These are phyloP conservation scores for Danaus plexippus DNA, from an alignment of 1,140 invertebrate species.

Conservation along the genomic window DNA sequence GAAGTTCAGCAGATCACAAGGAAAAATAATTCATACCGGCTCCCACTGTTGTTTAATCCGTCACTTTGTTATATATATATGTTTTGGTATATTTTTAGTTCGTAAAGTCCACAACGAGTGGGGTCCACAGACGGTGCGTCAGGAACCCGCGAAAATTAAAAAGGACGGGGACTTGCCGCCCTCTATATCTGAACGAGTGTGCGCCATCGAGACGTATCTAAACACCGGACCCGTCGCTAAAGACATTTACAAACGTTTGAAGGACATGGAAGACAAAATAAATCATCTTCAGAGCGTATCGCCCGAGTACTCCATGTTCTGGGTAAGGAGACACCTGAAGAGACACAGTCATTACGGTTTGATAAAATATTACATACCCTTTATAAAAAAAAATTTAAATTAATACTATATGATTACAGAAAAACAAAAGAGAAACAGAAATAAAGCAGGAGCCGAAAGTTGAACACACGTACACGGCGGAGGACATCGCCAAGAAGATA, in stretches of 20 bases:
- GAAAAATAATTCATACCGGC: not conserved
- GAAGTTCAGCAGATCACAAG: not conserved
- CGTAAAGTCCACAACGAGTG: conserved; percentile 57
- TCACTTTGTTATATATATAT: too few relatives aligned
- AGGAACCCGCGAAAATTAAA: conserved; percentile 3
- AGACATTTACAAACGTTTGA: conserved; percentile 77
- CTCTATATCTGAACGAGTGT: conserved; percentile 43
- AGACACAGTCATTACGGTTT: not conserved
- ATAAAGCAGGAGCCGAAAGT: conserved; percentile 24
- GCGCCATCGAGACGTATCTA: conserved; percentile 38
- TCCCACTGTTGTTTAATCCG: too few relatives aligned
- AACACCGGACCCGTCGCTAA: conserved; percentile 70
- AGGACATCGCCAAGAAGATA: conserved; percentile 52
- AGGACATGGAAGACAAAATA: conserved; percentile 78
- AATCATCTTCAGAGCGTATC: conserved; percentile 77
- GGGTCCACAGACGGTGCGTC: conserved; percentile 48
- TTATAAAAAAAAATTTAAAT: not conserved
- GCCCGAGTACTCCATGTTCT: conserved; percentile 79
- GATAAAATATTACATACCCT: not conserved
- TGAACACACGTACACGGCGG: conserved; percentile 46
- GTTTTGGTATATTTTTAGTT: conserved; percentile 30
- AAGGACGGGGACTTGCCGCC: conserved; percentile 23
- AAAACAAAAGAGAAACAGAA: conserved; percentile 24
- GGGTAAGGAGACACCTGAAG: conserved; percentile 59
- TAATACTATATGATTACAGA: conserved; percentile 25